Conservation (phyloP, 2,797 vertebrate genomes). For the Ptychadena robeensis region DNA sequence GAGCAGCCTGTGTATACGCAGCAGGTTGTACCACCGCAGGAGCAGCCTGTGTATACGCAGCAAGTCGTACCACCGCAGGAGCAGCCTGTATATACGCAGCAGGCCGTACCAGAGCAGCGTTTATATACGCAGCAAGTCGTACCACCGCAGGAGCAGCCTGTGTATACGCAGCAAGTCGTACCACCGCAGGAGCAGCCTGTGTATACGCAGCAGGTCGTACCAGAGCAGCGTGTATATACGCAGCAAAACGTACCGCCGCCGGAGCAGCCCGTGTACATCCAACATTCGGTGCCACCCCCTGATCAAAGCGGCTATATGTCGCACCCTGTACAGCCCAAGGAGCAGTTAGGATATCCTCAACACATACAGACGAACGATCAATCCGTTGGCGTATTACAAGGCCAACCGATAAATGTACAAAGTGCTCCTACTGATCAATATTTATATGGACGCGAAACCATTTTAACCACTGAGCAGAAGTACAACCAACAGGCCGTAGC, state of each 20-base stretch:
- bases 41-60: too few species aligned
- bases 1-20: too few species aligned
- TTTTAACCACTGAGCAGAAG: slow-evolving; percentile 30
- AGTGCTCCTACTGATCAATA: slow-evolving; percentile 31
- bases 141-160: slow-evolving; percentile 44
- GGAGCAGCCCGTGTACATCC: slow-evolving; percentile 49
- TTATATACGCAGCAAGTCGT: too few species aligned
- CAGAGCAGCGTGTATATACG: slow-evolving; percentile 37
- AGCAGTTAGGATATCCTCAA: slow-evolving; percentile 27
- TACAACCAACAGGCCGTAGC: slow-evolving; percentile 40
- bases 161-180: slow-evolving; percentile 28
- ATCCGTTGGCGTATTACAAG: not conserved
- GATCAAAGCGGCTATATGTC: slow-evolving; percentile 29
- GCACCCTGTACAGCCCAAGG: not conserved
- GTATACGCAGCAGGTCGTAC: slow-evolving; percentile 25
- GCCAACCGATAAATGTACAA: not conserved
- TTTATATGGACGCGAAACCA: not conserved
- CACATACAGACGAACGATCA: not conserved
- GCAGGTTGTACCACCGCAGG: too few species aligned
- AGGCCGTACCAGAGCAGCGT: too few species aligned
- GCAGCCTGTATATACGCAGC: too few species aligned
- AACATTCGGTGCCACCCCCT: slow-evolving; percentile 33
- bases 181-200: slow-evolving; percentile 1
- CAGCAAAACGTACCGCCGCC: not conserved
- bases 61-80: too few species aligned